Conservation (phyloP, 92 coral and sea anemone genomes). For the Palythoa grandis region DNA sequence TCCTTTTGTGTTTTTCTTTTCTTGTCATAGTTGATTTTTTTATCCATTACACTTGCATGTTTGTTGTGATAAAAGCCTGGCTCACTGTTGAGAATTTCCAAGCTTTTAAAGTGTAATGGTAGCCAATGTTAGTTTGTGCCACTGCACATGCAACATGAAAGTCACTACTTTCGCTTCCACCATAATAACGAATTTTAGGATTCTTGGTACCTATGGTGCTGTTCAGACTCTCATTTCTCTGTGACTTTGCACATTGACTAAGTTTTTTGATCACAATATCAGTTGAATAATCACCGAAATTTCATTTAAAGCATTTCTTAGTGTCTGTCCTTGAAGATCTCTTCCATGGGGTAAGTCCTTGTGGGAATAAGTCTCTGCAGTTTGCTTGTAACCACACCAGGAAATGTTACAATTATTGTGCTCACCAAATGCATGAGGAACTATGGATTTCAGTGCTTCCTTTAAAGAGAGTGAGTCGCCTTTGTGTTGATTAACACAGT, state of each 20-base stretch:
- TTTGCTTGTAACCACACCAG: conserved; percentile 51
- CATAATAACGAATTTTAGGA: conserved; percentile 54
- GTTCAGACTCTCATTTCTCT: conserved; percentile 31
- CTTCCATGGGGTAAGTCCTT: conserved; percentile 37
- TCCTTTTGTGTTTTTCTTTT: conserved; percentile 11
- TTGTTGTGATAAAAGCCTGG: background rate
- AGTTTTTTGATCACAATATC: conserved; percentile 51
- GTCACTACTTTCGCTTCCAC: conserved; percentile 59
- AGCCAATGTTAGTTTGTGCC: conserved; percentile 58
- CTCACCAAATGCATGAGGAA: conserved; percentile 71
- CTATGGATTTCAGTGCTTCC: conserved; percentile 26
- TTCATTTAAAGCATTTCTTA: conserved; percentile 27
- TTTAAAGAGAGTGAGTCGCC: conserved; percentile 14
- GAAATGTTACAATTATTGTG: conserved; percentile 55
- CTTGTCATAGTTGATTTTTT: conserved; percentile 23
- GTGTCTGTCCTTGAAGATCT: conserved; percentile 25
- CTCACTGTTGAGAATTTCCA: conserved; percentile 23
- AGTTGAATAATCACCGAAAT: conserved; percentile 49
- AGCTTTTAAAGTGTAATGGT: conserved; percentile 32
- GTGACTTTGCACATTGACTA: conserved; percentile 5
- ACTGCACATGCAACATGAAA: conserved; percentile 61
- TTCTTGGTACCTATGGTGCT: conserved; percentile 49
- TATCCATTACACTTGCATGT: conserved; percentile 7
- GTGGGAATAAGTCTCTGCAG: conserved; percentile 18
- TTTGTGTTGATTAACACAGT: conserved; percentile 9